Conservation (phyloP, 2,888 invertebrate genomes). For the Schrankia costaestrigalis region DNA sequence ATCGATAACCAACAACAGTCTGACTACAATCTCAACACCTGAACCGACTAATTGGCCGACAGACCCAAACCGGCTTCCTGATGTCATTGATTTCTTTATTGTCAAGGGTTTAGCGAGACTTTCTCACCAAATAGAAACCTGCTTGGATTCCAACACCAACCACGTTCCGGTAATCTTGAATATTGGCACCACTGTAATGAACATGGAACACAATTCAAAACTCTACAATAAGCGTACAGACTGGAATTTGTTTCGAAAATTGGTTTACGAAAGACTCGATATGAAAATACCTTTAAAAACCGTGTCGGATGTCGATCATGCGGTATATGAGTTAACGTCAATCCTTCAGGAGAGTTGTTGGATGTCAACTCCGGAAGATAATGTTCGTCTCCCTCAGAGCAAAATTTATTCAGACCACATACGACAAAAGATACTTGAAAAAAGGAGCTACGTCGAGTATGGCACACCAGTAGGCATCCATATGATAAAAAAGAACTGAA, state of each 20-base stretch:
- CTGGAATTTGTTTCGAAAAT: conserved; percentile 16
- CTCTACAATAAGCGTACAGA: conserved; percentile 16
- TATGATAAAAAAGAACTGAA: neutral
- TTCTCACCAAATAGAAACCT: conserved; percentile 1
- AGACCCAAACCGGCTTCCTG: conserved; percentile 16
- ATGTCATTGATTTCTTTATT: conserved; percentile 24
- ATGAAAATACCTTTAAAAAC: conserved; percentile 14
- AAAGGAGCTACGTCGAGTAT: neutral
- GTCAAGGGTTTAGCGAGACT: conserved; percentile 5
- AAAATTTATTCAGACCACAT: neutral
- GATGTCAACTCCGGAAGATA: neutral
- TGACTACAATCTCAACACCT: conserved; percentile 7
- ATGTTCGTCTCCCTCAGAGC: conserved; percentile 4
- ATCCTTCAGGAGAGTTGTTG: conserved; percentile 1
- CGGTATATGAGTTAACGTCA: conserved; percentile 5
- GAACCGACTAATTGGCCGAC: conserved; percentile 20
- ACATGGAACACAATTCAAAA: neutral
- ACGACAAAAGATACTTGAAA: neutral
- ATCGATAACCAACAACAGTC: neutral
- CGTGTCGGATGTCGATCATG: conserved; percentile 12
- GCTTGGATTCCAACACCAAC: neutral
- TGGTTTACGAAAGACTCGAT: conserved; percentile 7
- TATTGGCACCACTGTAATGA: conserved; percentile 1
- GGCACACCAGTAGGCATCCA: neutral
- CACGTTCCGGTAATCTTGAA: conserved; percentile 6